Evolutionary conservation across 2,797 vertebrate species (phyloP), one percentile per base, ranked within the genome.

Genomic region (Spinus olivaceus): DNA sequence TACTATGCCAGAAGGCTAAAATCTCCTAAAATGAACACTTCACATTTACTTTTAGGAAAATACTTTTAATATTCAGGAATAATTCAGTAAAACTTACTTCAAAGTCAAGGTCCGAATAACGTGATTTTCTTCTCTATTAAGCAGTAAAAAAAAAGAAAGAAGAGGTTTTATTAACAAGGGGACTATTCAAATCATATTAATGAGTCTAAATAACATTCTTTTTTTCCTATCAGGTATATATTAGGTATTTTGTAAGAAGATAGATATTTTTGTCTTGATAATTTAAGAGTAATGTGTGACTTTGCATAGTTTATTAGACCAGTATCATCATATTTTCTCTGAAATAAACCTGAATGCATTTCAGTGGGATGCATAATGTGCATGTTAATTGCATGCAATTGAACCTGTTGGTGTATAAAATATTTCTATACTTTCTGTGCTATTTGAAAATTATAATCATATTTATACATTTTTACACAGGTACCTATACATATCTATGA

Each of bases 101-200:
- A 97, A 99, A 99, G 98, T 99, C 99, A 98, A 99, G 98, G 98
- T 99, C 99, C 91, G 99, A 99, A 97, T 99, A 99, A 96, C 99
- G 98, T 82, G 99, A 99, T 98, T 99, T 99, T 98, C 99, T 99
- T 99, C 99, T 99, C 99, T 99, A 98, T 98, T 96, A 95, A 96
- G 92, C 94, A 89, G 97, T 97, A 91, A 94, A 78, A 94, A 74
- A 89, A 97, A 94, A 94, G 93, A 98, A 96, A 97, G 93, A 88
- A 97, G 95, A 95, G 97, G 96, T 93, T 76, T 85, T 63, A 97
- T 97, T 97, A 97, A 97, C 94, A 91, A 96, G 92, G 95, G 89
- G 60, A 93, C 97, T 95, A 81, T 70, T 97, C 37, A 80, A 96
- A 94, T 88, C 33, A 81, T 91, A 91, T 57, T 77, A 83, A 87